A percentile compares a stretch with the other conserved stretches of the same genome.
Evolutionary conservation across 2,888 invertebrate species (phyloP).

Genomic region (Drosophila mercatorum): DNA sequence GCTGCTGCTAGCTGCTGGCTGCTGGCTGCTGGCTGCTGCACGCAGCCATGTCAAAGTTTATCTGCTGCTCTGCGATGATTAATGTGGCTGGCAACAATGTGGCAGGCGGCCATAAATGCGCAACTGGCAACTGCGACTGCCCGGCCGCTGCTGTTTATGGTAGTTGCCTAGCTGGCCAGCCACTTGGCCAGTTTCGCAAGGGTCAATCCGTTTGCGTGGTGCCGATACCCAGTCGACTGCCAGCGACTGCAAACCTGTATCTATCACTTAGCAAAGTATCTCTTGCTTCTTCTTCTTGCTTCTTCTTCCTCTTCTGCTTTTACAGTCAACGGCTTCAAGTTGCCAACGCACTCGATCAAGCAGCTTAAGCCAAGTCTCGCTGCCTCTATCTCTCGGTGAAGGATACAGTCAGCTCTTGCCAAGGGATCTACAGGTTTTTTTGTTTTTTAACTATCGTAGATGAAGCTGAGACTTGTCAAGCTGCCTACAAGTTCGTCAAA

Average conservation of each 20-base stretch:
- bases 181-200: slow-evolving; percentile 49
- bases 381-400: neutral
- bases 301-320: neutral
- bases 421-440: neutral
- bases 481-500: neutral
- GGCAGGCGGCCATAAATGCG: slow-evolving; percentile 54
- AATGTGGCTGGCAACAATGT: slow-evolving; percentile 46
- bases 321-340: neutral
- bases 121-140: slow-evolving; percentile 46
- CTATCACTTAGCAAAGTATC: slow-evolving; percentile 46
- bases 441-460: neutral
- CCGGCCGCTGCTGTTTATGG: slow-evolving; percentile 60
- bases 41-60: slow-evolving; percentile 74
- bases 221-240: slow-evolving; percentile 33
- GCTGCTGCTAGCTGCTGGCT: slow-evolving; percentile 31
- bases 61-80: slow-evolving; percentile 54
- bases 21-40: slow-evolving; percentile 40
- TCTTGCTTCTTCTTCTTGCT: neutral
- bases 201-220: slow-evolving; percentile 57
- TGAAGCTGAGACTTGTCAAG: neutral
- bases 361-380: neutral
- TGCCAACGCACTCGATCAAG: slow-evolving; percentile 1
- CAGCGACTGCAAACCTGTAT: slow-evolving; percentile 44
- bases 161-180: slow-evolving; percentile 52
- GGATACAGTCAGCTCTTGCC: neutral